Percentiles rank a stretch among this genome's conserved stretches.
phyloP scores from a whole-genome alignment of 2,113 vertebrate species.

The Miniopterus natalensis region DNA sequence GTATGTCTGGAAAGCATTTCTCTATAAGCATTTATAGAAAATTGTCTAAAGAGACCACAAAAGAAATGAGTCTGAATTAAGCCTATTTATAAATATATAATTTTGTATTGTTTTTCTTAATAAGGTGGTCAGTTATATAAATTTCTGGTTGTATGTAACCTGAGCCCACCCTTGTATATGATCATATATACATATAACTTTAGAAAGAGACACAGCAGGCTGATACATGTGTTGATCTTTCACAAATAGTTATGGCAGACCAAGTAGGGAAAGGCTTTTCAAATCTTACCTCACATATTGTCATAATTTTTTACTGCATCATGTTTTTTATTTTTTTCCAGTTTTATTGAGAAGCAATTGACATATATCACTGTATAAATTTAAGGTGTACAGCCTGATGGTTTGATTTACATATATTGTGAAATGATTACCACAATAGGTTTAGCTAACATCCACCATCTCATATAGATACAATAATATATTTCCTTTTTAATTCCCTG shows the following conservation, averaged over 20 bases:
- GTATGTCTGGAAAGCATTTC: neutral
- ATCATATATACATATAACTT: neutral
- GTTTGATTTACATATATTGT: neutral
- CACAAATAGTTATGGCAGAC: neutral
- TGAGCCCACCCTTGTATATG: neutral
- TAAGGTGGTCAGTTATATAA: neutral
- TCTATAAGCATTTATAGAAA: constrained; percentile 39
- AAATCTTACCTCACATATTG: neutral
- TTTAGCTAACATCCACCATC: neutral
- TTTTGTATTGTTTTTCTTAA: constrained; percentile 16
- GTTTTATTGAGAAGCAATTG: neutral
- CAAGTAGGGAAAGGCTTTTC: neutral
- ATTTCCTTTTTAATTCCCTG: neutral
- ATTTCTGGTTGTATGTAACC: constrained; percentile 9
- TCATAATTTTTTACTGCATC: neutral
- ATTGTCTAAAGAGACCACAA: neutral
- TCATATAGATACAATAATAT: neutral
- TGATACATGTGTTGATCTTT: neutral
- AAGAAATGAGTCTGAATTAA: constrained; percentile 1
- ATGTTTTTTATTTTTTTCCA: neutral
- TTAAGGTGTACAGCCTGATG: neutral
- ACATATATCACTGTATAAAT: neutral
- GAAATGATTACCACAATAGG: neutral
- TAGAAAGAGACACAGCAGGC: neutral
- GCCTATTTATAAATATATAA: neutral